Conservation (phyloP, 2,113 vertebrate genomes). For the Phalacrocorax brasilianus region DNA sequence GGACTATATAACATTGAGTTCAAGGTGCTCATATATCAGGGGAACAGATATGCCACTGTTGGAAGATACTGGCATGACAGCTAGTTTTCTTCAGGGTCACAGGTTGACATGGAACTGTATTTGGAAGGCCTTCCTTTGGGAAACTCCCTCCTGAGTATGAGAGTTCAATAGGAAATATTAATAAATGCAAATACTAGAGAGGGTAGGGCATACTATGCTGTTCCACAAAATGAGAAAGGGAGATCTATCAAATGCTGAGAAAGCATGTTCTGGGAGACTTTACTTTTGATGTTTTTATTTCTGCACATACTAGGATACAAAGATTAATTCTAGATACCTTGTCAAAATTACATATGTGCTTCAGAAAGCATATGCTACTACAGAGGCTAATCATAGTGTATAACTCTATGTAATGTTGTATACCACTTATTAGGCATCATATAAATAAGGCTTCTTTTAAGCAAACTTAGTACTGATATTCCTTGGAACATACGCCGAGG, state of each 20-base stretch:
- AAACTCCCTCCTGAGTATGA: slow-evolving; percentile 1
- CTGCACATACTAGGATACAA: neutral
- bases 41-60: slow-evolving; percentile 26
- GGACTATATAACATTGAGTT: slow-evolving; percentile 22
- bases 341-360: neutral
- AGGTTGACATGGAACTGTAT: neutral
- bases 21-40: slow-evolving; percentile 47
- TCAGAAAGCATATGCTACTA: neutral
- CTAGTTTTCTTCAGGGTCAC: slow-evolving; percentile 18
- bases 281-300: neutral
- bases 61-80: neutral
- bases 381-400: neutral
- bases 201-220: neutral
- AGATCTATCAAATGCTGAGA: neutral
- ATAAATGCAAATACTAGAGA: neutral
- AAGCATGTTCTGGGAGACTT: neutral
- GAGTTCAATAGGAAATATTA: neutral
- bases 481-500: neutral
- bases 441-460: neutral
- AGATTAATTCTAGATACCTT: neutral
- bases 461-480: neutral
- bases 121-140: slow-evolving; percentile 18
- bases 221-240: neutral
- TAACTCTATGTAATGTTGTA: neutral
- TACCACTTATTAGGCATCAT: neutral